phyloP scores from a whole-genome alignment of 2,797 vertebrate species.

The Molothrus ater region DNA sequence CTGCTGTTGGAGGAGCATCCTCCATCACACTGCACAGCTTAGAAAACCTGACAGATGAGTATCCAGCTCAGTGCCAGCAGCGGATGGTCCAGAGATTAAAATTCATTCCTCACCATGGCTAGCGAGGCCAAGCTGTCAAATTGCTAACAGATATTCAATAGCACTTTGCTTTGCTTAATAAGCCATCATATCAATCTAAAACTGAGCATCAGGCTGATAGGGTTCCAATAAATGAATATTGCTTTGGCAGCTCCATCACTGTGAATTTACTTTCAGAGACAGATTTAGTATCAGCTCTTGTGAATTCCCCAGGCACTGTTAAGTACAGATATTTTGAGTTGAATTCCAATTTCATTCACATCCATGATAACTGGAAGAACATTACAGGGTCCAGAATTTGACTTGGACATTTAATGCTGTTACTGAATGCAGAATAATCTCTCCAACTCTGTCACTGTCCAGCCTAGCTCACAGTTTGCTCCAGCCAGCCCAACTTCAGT shows the following conservation, averaged over 20 bases:
- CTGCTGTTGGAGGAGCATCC: not conserved
- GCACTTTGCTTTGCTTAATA: slow-evolving; percentile 58
- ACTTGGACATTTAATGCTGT: not conserved
- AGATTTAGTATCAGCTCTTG: slow-evolving; percentile 33
- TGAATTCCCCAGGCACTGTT: slow-evolving; percentile 20
- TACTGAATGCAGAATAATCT: not conserved
- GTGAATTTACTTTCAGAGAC: slow-evolving; percentile 15
- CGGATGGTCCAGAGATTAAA: slow-evolving; percentile 17
- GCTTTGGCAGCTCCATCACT: slow-evolving; percentile 41
- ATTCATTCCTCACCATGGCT: not conserved
- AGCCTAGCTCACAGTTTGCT: not conserved
- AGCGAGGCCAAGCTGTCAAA: slow-evolving; percentile 18
- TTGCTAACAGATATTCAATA: slow-evolving; percentile 52
- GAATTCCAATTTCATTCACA: slow-evolving; percentile 44
- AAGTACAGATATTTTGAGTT: slow-evolving; percentile 18
- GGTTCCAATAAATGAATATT: slow-evolving; percentile 51
- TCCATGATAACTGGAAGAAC: not conserved
- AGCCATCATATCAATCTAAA: slow-evolving; percentile 53
- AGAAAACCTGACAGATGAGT: slow-evolving; percentile 13
- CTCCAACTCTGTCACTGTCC: not conserved
- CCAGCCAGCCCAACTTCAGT: not conserved
- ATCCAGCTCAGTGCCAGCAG: not conserved
- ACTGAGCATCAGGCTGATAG: slow-evolving; percentile 34
- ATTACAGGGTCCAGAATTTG: not conserved
- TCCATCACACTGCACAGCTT: not conserved